Evolutionary conservation across 2,888 invertebrate genomes (phyloP).

Genomic region (Incurvaria masculella): DNA sequence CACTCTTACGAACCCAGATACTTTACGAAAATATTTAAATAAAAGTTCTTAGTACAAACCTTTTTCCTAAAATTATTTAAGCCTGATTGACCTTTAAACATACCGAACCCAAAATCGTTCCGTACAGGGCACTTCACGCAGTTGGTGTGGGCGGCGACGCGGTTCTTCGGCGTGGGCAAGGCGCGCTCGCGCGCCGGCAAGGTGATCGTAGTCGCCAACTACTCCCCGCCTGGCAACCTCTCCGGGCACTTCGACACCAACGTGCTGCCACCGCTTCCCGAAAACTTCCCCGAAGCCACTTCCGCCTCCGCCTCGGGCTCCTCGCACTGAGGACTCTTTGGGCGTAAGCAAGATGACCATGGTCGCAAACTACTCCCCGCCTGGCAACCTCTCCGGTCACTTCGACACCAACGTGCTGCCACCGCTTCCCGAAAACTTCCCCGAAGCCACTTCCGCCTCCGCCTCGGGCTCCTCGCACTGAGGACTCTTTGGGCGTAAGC

Average conservation of each 20-base stretch:
- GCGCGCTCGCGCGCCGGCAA: constrained; percentile 75
- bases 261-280: constrained; percentile 71
- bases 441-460: constrained; percentile 34
- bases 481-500: constrained; percentile 63
- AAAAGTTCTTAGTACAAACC: too few relatives aligned
- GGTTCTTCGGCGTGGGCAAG: constrained; percentile 77
- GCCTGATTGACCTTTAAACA: too few relatives aligned
- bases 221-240: constrained; percentile 76
- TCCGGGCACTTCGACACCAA: constrained; percentile 72
- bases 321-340: constrained; percentile 31
- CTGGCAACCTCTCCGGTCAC: constrained; percentile 71
- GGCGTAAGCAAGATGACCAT: constrained; percentile 77
- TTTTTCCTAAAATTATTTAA: too few relatives aligned
- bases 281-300: constrained; percentile 46
- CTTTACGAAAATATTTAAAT: too few relatives aligned
- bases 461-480: constrained; percentile 10
- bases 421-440: constrained; percentile 61
- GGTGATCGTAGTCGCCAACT: constrained; percentile 80
- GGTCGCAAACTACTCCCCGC: constrained; percentile 80
- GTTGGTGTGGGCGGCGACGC: constrained; percentile 77
- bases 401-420: constrained; percentile 77
- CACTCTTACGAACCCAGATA: too few relatives aligned
- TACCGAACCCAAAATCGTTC: too few relatives aligned
- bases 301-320: constrained; percentile 23
- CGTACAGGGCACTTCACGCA: constrained; percentile 80